phyloP scores from a whole-genome alignment of 1,140 invertebrate species.

The Drosophila quadrilineata region DNA sequence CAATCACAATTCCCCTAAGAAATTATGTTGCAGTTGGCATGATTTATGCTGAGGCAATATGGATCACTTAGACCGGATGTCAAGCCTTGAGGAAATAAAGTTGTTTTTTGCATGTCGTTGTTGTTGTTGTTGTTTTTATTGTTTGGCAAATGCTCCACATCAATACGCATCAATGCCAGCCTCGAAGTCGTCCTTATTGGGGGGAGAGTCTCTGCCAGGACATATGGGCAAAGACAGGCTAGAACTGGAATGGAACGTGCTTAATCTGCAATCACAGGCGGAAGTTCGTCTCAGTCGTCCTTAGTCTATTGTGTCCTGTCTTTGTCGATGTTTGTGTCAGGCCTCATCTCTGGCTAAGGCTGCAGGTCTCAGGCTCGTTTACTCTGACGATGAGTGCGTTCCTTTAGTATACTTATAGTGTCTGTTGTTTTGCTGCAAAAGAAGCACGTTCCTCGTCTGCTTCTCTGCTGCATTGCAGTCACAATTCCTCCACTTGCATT shows the following conservation, averaged over 20 bases:
- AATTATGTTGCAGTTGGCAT: constrained; percentile 49
- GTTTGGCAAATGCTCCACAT: constrained; percentile 63
- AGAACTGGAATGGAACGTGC: constrained; percentile 60
- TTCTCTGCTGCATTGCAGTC: constrained; percentile 70
- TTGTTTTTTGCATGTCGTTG: constrained; percentile 68
- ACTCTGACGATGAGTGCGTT: constrained; percentile 37
- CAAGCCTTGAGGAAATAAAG: constrained; percentile 67
- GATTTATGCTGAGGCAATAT: constrained; percentile 17
- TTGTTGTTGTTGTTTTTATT: too few relatives aligned
- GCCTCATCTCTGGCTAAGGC: constrained; percentile 2
- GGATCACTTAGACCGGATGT: constrained; percentile 42
- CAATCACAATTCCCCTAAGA: background rate
- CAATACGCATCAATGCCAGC: constrained; percentile 68
- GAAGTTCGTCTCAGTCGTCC: constrained; percentile 57
- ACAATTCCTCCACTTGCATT: constrained; percentile 77
- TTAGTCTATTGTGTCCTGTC: constrained; percentile 32
- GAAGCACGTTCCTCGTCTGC: constrained; percentile 46
- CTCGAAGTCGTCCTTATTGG: background rate
- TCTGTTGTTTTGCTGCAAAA: constrained; percentile 21
- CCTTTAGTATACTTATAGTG: constrained; percentile 5
- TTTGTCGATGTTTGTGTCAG: constrained; percentile 9
- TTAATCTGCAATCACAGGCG: constrained; percentile 76
- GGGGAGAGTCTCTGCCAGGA: background rate
- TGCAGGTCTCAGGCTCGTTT: constrained; percentile 32
- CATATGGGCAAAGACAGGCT: constrained; percentile 1